Percentiles rank a stretch among this genome's conserved stretches.
Conservation (phyloP, 2,113 vertebrate species). For the Myotis lucifugus region DNA sequence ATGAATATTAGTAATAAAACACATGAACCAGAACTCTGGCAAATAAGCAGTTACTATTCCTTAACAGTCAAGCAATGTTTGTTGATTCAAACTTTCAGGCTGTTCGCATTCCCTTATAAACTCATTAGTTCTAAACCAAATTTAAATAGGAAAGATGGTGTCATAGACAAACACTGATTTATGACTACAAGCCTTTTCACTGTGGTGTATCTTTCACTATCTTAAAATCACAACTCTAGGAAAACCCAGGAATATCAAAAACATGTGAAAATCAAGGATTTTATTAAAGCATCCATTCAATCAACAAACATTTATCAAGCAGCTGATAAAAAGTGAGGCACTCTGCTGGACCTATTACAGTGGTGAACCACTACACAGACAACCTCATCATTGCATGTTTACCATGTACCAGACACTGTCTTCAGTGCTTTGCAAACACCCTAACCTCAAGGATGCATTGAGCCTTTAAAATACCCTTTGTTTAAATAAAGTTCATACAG, state of each 20-base stretch:
- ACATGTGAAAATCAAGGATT: background rate
- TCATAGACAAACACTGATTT: background rate
- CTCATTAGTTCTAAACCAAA: background rate
- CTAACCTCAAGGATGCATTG: background rate
- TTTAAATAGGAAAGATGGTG: background rate
- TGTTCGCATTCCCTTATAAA: background rate
- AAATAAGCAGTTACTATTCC: constrained; percentile 59
- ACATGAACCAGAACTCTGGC: background rate
- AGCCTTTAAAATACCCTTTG: background rate
- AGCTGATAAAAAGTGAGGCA: background rate
- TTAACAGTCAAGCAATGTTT: constrained; percentile 8
- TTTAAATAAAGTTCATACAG: background rate
- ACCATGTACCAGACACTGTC: background rate
- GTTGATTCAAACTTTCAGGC: constrained; percentile 39
- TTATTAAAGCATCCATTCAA: background rate
- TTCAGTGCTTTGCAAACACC: background rate
- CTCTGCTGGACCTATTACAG: background rate
- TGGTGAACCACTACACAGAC: background rate
- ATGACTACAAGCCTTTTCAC: background rate
- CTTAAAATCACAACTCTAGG: background rate
- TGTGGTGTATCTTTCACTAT: background rate
- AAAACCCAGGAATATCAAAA: background rate
- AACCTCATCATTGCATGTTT: background rate
- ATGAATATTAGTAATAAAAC: background rate
- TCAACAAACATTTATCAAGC: background rate